Percentiles rank a stretch among this genome's conserved stretches.
phyloP scores from a whole-genome alignment of 2,113 vertebrate genomes.

The Hoplias malabaricus region DNA sequence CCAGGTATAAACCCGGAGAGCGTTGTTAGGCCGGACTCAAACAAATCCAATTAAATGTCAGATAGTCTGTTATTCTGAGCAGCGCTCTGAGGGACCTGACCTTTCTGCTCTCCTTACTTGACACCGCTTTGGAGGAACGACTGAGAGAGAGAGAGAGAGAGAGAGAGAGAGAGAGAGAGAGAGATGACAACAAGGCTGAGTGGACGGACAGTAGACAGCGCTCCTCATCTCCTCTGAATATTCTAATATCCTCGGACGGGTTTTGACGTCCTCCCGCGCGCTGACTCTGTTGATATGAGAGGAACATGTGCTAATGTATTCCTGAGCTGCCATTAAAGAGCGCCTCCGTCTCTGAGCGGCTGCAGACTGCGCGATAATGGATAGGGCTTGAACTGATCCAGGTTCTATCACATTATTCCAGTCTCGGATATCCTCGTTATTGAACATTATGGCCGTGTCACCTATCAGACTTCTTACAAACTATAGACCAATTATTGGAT shows the following conservation, averaged over 20 bases:
- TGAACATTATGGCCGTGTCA: background rate
- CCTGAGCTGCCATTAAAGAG: constrained; percentile 37
- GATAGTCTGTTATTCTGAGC: constrained; percentile 62
- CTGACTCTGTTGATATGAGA: constrained; percentile 18
- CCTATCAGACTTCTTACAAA: background rate
- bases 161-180: constrained; percentile 8
- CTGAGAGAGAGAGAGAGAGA: background rate
- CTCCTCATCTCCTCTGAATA: constrained; percentile 18
- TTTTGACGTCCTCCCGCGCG: constrained; percentile 10
- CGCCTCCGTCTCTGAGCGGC: background rate
- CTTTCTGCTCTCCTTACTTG: constrained; percentile 66
- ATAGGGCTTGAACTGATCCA: constrained; percentile 15
- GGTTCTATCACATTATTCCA: constrained; percentile 4
- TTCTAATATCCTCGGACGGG: constrained; percentile 7
- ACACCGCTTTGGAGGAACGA: constrained; percentile 62
- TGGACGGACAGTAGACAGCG: constrained; percentile 25
- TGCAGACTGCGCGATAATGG: constrained; percentile 19
- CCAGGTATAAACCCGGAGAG: background rate
- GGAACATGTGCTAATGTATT: constrained; percentile 41
- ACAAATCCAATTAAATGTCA: constrained; percentile 56
- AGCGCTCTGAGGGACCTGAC: constrained; percentile 63
- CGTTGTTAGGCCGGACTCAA: constrained; percentile 19
- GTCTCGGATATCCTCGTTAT: background rate
- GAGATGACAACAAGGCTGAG: background rate
- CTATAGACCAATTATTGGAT: background rate